phyloP scores from a whole-genome alignment of 2,113 vertebrate genomes.

The Gavia stellata region DNA sequence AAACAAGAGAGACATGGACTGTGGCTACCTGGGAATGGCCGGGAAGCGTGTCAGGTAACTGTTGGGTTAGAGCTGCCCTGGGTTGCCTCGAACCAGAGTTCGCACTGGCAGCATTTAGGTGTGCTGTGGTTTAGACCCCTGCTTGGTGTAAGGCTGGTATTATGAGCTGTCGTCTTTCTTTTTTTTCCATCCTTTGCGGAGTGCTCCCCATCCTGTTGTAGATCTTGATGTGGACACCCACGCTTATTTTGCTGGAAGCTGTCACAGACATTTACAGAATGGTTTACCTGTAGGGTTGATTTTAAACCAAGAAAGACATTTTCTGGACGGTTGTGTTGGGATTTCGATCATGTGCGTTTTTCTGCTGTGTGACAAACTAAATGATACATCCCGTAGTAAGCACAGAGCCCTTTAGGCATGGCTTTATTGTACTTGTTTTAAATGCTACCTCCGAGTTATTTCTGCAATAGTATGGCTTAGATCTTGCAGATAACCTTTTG shows the following conservation, averaged over 20 bases:
- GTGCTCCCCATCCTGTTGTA: not conserved
- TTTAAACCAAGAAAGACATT: not conserved
- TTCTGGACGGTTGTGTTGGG: not conserved
- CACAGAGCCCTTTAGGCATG: not conserved
- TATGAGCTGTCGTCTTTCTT: not conserved
- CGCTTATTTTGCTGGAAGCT: not conserved
- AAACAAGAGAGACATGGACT: accelerated
- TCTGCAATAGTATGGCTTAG: not conserved
- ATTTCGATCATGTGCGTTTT: not conserved
- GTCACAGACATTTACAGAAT: not conserved
- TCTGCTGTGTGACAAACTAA: not conserved
- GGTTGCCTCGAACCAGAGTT: accelerated
- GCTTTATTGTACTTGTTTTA: not conserved
- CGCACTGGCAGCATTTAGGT: accelerated
- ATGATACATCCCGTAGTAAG: not conserved
- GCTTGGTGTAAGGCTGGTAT: not conserved
- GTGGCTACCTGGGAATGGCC: not conserved
- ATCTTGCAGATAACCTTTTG: not conserved
- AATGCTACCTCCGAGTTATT: not conserved
- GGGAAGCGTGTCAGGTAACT: not conserved
- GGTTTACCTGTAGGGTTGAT: not conserved
- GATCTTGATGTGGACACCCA: not conserved
- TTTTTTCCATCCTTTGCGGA: not conserved
- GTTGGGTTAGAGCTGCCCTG: not conserved
- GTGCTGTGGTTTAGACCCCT: not conserved